Conservation (phyloP, 2,888 invertebrate species). For the Dorcus parallelipipedus region DNA sequence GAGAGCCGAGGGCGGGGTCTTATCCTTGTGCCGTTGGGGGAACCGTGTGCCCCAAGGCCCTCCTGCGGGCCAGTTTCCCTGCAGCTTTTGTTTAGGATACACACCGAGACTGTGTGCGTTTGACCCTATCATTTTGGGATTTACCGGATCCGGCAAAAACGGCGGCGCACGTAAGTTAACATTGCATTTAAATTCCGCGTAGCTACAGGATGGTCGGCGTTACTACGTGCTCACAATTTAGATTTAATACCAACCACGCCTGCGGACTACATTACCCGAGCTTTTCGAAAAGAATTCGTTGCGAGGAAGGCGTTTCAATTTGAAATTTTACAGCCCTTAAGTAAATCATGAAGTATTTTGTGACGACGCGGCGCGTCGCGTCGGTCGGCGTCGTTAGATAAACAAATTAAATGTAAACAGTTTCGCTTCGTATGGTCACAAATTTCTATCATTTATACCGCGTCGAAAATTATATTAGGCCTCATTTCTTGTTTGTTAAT, state of each 20-base stretch:
- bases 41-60: conserved; percentile 37
- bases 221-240: not conserved
- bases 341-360: too few species aligned
- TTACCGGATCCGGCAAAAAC: conserved; percentile 8
- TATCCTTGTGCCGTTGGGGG: conserved; percentile 33
- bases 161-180: conserved; percentile 13
- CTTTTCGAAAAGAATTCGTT: too few species aligned
- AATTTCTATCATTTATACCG: too few species aligned
- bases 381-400: too few species aligned
- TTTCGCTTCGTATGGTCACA: too few species aligned
- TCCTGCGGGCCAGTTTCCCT: conserved; percentile 43
- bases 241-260: not conserved
- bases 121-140: conserved; percentile 13
- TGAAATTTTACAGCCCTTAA: too few species aligned
- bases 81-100: conserved; percentile 38
- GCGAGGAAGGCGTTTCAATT: too few species aligned
- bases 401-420: too few species aligned
- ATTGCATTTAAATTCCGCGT: not conserved
- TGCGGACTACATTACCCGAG: too few species aligned
- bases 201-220: not conserved
- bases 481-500: too few species aligned
- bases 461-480: too few species aligned
- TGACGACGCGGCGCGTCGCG: too few species aligned
- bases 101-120: conserved; percentile 13
- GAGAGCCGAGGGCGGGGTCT: conserved; percentile 41